These are phyloP conservation scores for Trachemys scripta DNA, from an alignment of 2,113 vertebrate genomes.

Conservation along the genomic window DNA sequence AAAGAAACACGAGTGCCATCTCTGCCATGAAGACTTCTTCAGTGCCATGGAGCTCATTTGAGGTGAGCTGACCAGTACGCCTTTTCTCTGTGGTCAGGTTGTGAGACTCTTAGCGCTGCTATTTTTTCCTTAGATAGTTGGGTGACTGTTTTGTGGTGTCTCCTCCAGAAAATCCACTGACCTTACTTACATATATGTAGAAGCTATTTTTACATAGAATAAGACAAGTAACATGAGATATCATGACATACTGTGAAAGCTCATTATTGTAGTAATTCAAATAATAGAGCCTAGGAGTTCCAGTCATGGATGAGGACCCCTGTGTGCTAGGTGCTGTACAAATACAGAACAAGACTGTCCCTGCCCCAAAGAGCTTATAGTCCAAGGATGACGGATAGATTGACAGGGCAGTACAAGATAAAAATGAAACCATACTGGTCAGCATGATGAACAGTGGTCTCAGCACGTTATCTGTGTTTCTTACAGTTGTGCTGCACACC, in stretches of 20 bases:
- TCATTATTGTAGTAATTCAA: not conserved
- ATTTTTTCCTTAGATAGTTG: not conserved
- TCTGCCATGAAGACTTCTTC: too few species aligned
- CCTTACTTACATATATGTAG: not conserved
- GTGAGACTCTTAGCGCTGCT: not conserved
- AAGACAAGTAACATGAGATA: not conserved
- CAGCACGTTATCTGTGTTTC: not conserved
- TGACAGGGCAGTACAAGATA: not conserved
- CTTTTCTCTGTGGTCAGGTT: not conserved
- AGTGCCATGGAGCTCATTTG: too few species aligned
- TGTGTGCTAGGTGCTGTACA: not conserved
- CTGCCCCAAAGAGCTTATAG: not conserved
- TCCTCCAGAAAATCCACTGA: not conserved
- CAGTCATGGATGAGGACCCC: not conserved
- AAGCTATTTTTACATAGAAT: not conserved
- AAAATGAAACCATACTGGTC: not conserved
- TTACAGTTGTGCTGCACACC: not conserved
- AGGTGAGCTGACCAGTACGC: not conserved
- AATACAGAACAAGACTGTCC: accelerated
- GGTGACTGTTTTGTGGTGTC: not conserved
- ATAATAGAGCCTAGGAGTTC: not conserved
- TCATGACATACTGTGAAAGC: not conserved
- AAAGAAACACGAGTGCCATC: too few species aligned
- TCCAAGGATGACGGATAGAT: not conserved
- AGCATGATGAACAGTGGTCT: accelerated